phyloP scores from a whole-genome alignment of 2,888 invertebrate genomes.

The Chymomyza fuscimana region DNA sequence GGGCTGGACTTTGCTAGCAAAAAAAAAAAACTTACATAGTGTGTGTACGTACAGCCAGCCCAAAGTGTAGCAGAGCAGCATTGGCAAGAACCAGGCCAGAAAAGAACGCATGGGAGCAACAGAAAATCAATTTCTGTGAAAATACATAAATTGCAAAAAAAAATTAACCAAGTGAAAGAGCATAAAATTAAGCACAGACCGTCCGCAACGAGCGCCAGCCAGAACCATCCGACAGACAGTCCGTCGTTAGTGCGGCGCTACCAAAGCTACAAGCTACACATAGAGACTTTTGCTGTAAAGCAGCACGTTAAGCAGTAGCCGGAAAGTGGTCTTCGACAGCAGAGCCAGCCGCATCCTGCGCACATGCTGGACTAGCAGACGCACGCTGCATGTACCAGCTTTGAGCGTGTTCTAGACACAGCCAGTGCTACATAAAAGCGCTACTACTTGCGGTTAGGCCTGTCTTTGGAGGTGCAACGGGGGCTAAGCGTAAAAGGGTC shows the following conservation, averaged over 20 bases:
- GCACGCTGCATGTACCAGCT: conserved; percentile 44
- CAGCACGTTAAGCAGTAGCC: conserved; percentile 16
- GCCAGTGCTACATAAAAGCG: conserved; percentile 20
- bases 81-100: conserved; percentile 44
- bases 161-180: conserved; percentile 35
- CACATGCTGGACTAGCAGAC: conserved; percentile 59
- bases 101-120: conserved; percentile 1
- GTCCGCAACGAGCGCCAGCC: conserved; percentile 14
- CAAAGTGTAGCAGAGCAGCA: background rate
- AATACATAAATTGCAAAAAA: conserved; percentile 51
- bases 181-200: conserved; percentile 21
- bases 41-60: conserved; percentile 21
- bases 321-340: background rate
- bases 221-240: conserved; percentile 3
- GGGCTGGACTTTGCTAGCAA: background rate
- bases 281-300: background rate
- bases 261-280: conserved; percentile 1
- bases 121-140: conserved; percentile 65
- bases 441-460: conserved; percentile 77
- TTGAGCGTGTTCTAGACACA: background rate
- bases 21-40: background rate
- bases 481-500: conserved; percentile 51
- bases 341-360: conserved; percentile 29
- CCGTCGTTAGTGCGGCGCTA: conserved; percentile 3
- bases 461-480: conserved; percentile 79